Evolutionary conservation across 2,797 vertebrate species (phyloP), one percentile per base, ranked within the genome.

Genomic region (Sebastes alutus): DNA sequence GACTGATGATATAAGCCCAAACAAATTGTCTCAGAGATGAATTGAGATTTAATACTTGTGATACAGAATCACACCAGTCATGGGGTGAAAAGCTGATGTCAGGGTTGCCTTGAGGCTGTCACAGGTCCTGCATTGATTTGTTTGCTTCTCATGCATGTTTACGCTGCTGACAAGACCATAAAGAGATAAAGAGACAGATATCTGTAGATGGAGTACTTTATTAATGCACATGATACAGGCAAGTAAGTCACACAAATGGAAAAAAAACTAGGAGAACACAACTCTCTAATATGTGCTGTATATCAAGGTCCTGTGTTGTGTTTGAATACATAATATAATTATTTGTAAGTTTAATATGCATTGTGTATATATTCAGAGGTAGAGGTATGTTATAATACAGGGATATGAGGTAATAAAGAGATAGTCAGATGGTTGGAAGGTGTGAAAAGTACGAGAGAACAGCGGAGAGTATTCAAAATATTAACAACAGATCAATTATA

Each of bases 81-180:
- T 84, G 63, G 8, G 79, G 20, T 77, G 12, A 65, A 65, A 79
- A 64, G 22, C 35, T 72, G 66, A 78, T n/a, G 32, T 6, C 30
- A 23, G 2, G 6, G 11, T 88, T 75, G 89, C 85, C 84, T 82
- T 82, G 63, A 81, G 64, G 83, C 78, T 38, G 68, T 84, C 49
- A 59, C 66, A 58, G 27, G 2, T 67, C 33, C 35, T 76, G 30
- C 77, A 67, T 66, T 70, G 23, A 20, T 35, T 77, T 88, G 75
- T 91, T 86, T 23, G 56, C 14, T 49, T 30, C 12, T 38, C 14
- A 18, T 52, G 16, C 42, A 9, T 61, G 9, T 78, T 25, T 74
- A 29, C 61, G 70, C 27, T 60, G 16, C 13, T 60, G 12, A 69
- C 6, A 23, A 33, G 12, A 7, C 4, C 59, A 54, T 20, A 61